phyloP scores from a whole-genome alignment of 2,888 invertebrate genomes.

The Congeria kusceri region DNA sequence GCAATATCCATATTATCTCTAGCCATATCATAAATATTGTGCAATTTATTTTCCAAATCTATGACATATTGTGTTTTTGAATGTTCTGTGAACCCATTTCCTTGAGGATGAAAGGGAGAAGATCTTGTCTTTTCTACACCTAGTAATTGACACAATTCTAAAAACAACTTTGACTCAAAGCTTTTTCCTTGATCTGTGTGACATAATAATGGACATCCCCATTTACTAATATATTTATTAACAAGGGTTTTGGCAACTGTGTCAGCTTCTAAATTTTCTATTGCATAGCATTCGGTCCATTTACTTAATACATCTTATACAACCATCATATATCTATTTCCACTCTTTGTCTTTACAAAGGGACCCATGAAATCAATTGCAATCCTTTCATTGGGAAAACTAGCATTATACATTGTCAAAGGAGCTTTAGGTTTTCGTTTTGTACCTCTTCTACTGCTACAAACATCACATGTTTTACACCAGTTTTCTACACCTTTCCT shows the following conservation, averaged over 20 bases:
- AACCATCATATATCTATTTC: no score
- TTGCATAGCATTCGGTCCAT: constrained; percentile 27
- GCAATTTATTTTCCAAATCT: constrained; percentile 23
- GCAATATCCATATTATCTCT: constrained; percentile 21
- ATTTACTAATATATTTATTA: constrained; percentile 34
- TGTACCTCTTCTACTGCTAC: background rate
- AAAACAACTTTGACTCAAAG: no score
- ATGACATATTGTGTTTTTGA: constrained; percentile 19
- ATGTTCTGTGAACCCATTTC: constrained; percentile 45
- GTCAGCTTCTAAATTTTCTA: no score
- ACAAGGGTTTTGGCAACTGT: constrained; percentile 58
- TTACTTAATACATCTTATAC: constrained; percentile 6
- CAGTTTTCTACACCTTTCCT: constrained; percentile 27
- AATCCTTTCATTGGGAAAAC: constrained; percentile 12
- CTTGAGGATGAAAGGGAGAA: constrained; percentile 46
- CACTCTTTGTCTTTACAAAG: background rate
- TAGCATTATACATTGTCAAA: constrained; percentile 6
- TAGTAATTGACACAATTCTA: constrained; percentile 49
- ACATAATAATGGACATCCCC: constrained; percentile 1
- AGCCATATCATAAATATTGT: constrained; percentile 12
- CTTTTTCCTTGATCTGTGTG: no score
- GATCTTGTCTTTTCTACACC: constrained; percentile 57
- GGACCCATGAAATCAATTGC: background rate
- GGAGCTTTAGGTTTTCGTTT: background rate
- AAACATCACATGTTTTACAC: constrained; percentile 14